phyloP scores from a whole-genome alignment of 2,888 invertebrate genomes.

The Eremobia ochroleuca region DNA sequence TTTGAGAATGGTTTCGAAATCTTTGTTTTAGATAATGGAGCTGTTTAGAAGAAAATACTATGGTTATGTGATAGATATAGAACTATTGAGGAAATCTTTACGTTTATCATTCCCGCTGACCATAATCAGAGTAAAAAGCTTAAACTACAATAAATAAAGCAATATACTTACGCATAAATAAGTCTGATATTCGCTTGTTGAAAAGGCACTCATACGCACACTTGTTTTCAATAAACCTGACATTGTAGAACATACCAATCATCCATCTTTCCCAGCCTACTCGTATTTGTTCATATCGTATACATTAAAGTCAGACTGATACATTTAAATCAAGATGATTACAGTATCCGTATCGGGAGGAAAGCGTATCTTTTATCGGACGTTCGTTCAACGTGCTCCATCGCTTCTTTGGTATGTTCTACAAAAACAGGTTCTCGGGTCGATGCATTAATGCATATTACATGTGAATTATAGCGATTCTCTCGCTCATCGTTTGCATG shows the following conservation, averaged over 20 bases:
- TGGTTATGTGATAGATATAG: not conserved
- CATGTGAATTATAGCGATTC: slow-evolving; percentile 71
- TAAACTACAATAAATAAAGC: not conserved
- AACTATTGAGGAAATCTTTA: not conserved
- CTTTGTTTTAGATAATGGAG: slow-evolving; percentile 25
- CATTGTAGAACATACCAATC: slow-evolving; percentile 47
- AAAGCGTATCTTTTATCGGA: slow-evolving; percentile 75
- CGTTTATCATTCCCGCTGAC: not conserved
- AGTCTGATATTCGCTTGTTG: not conserved
- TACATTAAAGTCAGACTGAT: slow-evolving; percentile 57
- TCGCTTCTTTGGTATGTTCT: slow-evolving; percentile 74
- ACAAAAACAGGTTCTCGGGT: slow-evolving; percentile 71
- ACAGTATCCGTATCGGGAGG: slow-evolving; percentile 63
- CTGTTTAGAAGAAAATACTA: not conserved
- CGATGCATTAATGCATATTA: slow-evolving; percentile 70
- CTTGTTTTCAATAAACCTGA: slow-evolving; percentile 57
- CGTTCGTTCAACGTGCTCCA: slow-evolving; percentile 68
- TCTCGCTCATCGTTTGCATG: slow-evolving; percentile 71
- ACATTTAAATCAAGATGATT: slow-evolving; percentile 65
- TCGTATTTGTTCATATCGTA: slow-evolving; percentile 48
- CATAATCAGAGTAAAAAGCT: not conserved
- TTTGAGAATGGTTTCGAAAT: slow-evolving; percentile 51
- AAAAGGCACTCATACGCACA: slow-evolving; percentile 30
- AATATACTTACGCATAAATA: slow-evolving; percentile 16
- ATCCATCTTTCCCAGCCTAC: slow-evolving; percentile 45